Base-by-base conservation (phyloP, 2,888 invertebrate genomes). In the Rhaphigaster nebulosa region DNA sequence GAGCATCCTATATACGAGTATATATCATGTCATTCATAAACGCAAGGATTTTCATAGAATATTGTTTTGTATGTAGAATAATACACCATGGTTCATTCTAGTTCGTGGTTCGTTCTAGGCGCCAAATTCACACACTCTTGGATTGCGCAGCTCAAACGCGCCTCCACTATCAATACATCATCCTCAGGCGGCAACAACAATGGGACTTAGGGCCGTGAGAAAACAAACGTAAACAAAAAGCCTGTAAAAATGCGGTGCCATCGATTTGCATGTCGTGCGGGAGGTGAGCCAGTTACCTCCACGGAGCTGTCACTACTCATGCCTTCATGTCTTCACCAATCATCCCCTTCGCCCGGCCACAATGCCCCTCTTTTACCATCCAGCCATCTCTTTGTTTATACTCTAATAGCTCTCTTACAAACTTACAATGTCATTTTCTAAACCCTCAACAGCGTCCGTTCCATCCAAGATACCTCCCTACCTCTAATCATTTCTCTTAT, bases 221-320 rank as follows among this genome's bases (percentile, higher is more conserved):
- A 89, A 65, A 89, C 89, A 89, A 89, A 89, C 89, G 65, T 89
- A 89, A 89, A 89, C 89, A 89, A 89, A 89, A 89, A 89, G 65
- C 41, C 50, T 50, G 89, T 65, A 89, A 89, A 89, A 89, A 89
- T 89, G 65, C 60, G 65, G 41, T 89, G 60, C 76, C 76, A 89
- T 89, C 89, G 89, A 89, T 89, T 89, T 89, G 89, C 89, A 89
- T 89, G 60, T 89, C 89, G 89, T 89, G 89, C 70, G 13, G 76
- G 41, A 89, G 89, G 29, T 76, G 89, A 76, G 89, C 76, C 89
- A 89, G 89, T 89, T 89, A 89, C 52, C 60, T 26, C 45, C 89
- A 89, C 89, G 89, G 89, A 65, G 41, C 89, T 70, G 89, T 89
- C 89, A 89, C 52, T n/a, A n/a, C n/a, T n/a, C n/a, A n/a, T n/a